Conservation (phyloP, 2,888 invertebrate genomes). For the Coremacera marginata region DNA sequence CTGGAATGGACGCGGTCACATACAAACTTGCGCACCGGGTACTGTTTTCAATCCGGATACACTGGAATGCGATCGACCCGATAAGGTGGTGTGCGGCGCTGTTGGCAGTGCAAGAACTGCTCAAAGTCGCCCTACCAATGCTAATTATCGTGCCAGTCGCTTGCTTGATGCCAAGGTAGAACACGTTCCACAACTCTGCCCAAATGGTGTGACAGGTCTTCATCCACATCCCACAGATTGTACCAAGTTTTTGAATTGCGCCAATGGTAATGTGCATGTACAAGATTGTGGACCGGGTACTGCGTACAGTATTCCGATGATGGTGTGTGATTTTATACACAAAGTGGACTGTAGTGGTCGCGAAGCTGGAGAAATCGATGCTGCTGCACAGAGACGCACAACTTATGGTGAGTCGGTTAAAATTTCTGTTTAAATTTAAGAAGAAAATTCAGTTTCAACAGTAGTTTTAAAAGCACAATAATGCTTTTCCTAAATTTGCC, state of each 20-base stretch:
- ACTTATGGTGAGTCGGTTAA: constrained; percentile 48
- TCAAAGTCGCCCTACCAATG: neutral
- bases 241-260: constrained; percentile 75
- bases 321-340: constrained; percentile 74
- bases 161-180: constrained; percentile 43
- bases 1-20: constrained; percentile 74
- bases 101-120: neutral
- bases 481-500: too few relatives aligned
- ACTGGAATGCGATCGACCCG: constrained; percentile 75
- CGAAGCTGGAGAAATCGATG: neutral
- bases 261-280: constrained; percentile 72
- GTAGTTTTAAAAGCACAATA: too few relatives aligned
- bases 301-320: constrained; percentile 72
- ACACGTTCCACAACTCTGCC: constrained; percentile 67
- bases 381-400: neutral
- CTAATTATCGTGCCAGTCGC: constrained; percentile 48
- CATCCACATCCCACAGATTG: constrained; percentile 75
- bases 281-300: constrained; percentile 76
- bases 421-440: neutral
- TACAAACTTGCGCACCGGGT: constrained; percentile 76
- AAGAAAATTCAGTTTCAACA: too few relatives aligned
- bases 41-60: constrained; percentile 76
- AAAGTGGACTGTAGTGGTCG: constrained; percentile 71
- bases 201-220: constrained; percentile 70
- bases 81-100: constrained; percentile 72